Base-by-base conservation (phyloP, 2,888 invertebrate species). In the Rugalucina vietnamica region DNA sequence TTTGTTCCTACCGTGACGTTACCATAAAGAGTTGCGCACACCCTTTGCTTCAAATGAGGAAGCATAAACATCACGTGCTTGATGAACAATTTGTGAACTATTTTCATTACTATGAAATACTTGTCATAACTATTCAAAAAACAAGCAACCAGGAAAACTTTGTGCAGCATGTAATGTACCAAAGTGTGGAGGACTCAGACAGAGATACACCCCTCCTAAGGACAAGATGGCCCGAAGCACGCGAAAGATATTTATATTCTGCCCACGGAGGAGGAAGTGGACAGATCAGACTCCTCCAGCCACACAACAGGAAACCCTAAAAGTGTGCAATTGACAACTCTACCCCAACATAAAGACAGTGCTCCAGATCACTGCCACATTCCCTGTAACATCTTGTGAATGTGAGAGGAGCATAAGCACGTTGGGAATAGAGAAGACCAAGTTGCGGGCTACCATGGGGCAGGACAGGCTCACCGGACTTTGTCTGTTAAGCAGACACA, bases 101-200 rank as follows among this genome's bases (percentile, higher is more conserved):
- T n/a, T n/a, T n/a, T n/a, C n/a, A n/a, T n/a, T n/a, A n/a, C n/a
- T n/a, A n/a, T n/a, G n/a, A n/a, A n/a, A n/a, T n/a, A n/a, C n/a
- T n/a, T n/a, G n/a, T n/a, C n/a, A n/a, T n/a, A n/a, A n/a, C n/a
- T n/a, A n/a, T n/a, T n/a, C n/a, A n/a, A n/a, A n/a, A n/a, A n/a
- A n/a, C n/a, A n/a, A n/a, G n/a, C n/a, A 79, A 27, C 27, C 27
- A 27, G 27, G 32, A 8, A 79, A 79, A 27, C 79, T 39, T 14
- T 79, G 73, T 65, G 32, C 60, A 21, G 60, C 57, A 1, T 73
- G 79, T 32, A 34, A 54, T 73, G 60, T 79, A 10, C 60, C 73
- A 34, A 27, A 43, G 43, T 79, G 79, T 79, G 79, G 79, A 73
- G 79, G 79, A 10, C 49, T 60, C 8, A 49, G n/a, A n/a, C 57